These are phyloP conservation scores for Bufo bufo DNA, from an alignment of 2,113 vertebrate genomes.

Conservation along the genomic window DNA sequence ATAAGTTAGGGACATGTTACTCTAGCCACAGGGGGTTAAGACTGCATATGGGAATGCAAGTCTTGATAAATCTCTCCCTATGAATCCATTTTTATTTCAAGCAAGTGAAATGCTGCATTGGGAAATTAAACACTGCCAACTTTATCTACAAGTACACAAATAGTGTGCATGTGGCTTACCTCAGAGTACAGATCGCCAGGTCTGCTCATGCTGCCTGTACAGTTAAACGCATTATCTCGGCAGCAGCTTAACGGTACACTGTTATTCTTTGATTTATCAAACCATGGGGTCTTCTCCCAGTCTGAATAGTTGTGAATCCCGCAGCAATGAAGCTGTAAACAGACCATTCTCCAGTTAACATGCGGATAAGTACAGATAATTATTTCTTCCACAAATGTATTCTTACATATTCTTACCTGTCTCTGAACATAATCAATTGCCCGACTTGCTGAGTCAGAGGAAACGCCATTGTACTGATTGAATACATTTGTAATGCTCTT, in stretches of 20 bases:
- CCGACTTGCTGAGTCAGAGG: constrained; percentile 90
- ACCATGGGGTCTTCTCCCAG: constrained; percentile 93
- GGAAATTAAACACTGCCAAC: too few relatives aligned
- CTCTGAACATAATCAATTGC: constrained; percentile 97
- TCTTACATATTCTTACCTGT: constrained; percentile 80
- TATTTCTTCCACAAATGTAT: neutral
- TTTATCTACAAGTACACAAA: too few relatives aligned
- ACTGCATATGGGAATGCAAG: too few relatives aligned
- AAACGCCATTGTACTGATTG: constrained; percentile 91
- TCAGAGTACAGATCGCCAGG: constrained; percentile 91
- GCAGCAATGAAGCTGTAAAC: constrained; percentile 86
- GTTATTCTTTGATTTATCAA: constrained; percentile 91
- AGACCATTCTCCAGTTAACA: neutral
- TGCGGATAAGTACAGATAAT: neutral
- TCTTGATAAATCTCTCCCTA: too few relatives aligned
- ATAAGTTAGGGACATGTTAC: too few relatives aligned
- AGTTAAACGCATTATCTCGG: constrained; percentile 83
- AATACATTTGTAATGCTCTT: constrained; percentile 93
- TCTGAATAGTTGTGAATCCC: constrained; percentile 95
- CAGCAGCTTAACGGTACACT: constrained; percentile 96
- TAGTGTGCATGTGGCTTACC: constrained; percentile 68
- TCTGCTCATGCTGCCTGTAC: constrained; percentile 83
- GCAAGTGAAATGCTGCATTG: too few relatives aligned
- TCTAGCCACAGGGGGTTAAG: too few relatives aligned
- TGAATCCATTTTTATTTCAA: too few relatives aligned